Base-by-base conservation (phyloP, 2,888 invertebrate species). In the Chrysolina haemoptera region DNA sequence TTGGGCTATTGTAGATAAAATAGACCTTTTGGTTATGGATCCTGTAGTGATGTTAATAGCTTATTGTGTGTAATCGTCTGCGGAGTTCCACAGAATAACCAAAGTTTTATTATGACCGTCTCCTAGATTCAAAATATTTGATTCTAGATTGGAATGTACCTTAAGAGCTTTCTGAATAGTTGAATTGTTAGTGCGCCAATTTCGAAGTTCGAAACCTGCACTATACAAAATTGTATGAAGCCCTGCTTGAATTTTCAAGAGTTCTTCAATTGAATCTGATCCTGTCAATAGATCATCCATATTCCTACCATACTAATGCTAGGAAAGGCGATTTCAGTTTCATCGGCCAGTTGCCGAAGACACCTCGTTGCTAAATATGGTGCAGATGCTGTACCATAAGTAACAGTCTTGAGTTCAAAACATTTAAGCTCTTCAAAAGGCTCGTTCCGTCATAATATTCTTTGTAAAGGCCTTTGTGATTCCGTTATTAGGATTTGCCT, bases 401-500 rank as follows among this genome's bases (percentile, higher is more conserved):
- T 66, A 10, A 77, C 76, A 14, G 65, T 76, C 50, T 73, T 73
- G 16, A 78, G 46, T 66, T 76, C 18, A 64, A 69, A 78, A 27
- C 35, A 35, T 41, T 72, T 62, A n/a, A 78, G 18, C 40, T 72
- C 40, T 11, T 76, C 62, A 16, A 12, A 35, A 41, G 68, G 63
- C 27, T 72, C 46, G 5, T 27, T 16, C n/a, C 76, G 27, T 69
- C 74, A 74, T 62, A 76, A 46, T n/a, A 76, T 76, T 16, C 41
- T 67, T 71, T 70, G 74, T 12, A 65, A 68, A 1, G 18, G 22
- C 41, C 64, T 18, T 35, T 72, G 48, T 6, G 11, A 12, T 40
- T 50, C 11, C 14, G 43, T 12, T 16, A 75, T 59, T n/a, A 46
- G 41, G 5, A 75, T 48, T 69, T 75, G 75, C 27, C 70, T 35